phyloP scores from a whole-genome alignment of 2,113 vertebrate species.

The Pachypanchax playfairii region DNA sequence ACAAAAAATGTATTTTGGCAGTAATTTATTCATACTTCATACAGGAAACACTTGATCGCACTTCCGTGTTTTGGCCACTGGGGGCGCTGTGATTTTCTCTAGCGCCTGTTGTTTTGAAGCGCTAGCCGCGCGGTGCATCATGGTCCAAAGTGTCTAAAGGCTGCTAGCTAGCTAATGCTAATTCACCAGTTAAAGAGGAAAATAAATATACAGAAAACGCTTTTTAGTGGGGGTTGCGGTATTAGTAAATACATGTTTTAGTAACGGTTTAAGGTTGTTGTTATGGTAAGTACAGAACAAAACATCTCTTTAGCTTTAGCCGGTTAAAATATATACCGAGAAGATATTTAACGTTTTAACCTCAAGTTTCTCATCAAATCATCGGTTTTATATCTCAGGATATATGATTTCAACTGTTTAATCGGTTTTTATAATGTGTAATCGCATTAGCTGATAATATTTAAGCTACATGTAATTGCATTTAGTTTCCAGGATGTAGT shows the following conservation, averaged over 20 bases:
- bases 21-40: too few species aligned
- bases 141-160: conserved; percentile 70
- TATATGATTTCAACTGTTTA: background rate
- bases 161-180: conserved; percentile 33
- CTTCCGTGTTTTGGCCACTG: background rate
- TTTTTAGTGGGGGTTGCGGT: background rate
- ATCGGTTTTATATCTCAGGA: background rate
- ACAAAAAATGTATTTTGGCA: too few species aligned
- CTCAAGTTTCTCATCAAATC: background rate
- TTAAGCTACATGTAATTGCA: background rate
- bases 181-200: background rate
- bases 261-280: background rate
- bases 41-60: too few species aligned
- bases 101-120: conserved; percentile 33
- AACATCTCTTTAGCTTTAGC: conserved; percentile 19
- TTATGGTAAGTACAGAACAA: conserved; percentile 68
- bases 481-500: background rate
- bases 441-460: background rate
- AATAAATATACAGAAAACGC: background rate
- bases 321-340: background rate
- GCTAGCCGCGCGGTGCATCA: conserved; percentile 48
- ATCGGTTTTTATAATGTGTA: background rate
- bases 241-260: background rate
- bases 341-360: background rate
- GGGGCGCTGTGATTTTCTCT: conserved; percentile 17